Evolutionary conservation across 2,888 invertebrate genomes (phyloP).

Genomic region (Amblyteles armatorius): DNA sequence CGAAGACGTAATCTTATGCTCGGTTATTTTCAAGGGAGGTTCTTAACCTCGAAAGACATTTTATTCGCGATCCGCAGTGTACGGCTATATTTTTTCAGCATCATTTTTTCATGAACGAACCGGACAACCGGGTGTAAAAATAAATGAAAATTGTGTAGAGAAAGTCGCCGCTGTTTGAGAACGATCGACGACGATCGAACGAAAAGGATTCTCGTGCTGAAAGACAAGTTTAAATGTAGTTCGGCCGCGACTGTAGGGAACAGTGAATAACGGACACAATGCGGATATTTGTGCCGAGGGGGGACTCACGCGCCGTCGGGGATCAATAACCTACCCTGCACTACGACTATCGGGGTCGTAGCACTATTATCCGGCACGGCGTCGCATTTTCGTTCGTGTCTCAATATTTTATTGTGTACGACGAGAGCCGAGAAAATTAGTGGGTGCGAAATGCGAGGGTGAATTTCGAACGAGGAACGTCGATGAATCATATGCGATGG

Average conservation of each 20-base stretch:
- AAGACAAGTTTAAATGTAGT: background rate
- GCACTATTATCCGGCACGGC: slow-evolving; percentile 64
- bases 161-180: background rate
- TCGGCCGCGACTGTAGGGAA: slow-evolving; percentile 15
- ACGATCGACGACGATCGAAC: background rate
- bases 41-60: too few relatives aligned
- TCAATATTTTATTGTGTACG: background rate
- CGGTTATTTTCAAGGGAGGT: too few relatives aligned
- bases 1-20: too few relatives aligned
- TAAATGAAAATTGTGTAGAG: too few relatives aligned
- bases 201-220: background rate
- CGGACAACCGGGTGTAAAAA: too few relatives aligned
- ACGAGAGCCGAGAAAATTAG: slow-evolving; percentile 1
- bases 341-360: slow-evolving; percentile 72
- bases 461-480: slow-evolving; percentile 12
- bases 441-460: background rate
- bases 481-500: background rate
- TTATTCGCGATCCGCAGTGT: too few relatives aligned
- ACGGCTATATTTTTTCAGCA: too few relatives aligned
- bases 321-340: slow-evolving; percentile 80
- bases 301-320: slow-evolving; percentile 71
- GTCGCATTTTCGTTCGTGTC: slow-evolving; percentile 2
- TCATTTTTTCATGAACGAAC: too few relatives aligned
- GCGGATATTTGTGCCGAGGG: slow-evolving; percentile 78
- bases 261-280: slow-evolving; percentile 69